Evolutionary conservation across 37 sponge, comb jelly and placozoan species (phyloP), one percentile per base, ranked within the genome.

Genomic region (Diacarnus erythraeanus): DNA sequence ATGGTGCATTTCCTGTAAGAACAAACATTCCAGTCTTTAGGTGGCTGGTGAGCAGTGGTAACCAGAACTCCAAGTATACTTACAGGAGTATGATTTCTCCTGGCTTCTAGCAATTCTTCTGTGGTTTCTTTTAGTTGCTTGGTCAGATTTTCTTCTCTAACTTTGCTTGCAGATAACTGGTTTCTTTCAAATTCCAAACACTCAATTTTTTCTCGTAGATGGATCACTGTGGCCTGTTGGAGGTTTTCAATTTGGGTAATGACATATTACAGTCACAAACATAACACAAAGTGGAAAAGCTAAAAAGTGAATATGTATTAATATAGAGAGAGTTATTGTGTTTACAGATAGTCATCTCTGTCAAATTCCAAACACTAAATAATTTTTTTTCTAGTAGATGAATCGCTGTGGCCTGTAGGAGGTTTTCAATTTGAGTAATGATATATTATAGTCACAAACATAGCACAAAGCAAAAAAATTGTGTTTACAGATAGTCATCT

Each of bases 1-100:
- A 59, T 90, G 91, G 57, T 81, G 82, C 91, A 90, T 90, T 39
- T 90, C 91, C 91, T 90, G 76, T 12, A 37, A 29, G 21, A 41
- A 42, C 47, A 61, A 25, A 71, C 29, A 72, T 1, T 38, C 37
- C 6, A 35, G 38, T 39, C 56, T 38, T 4, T 35, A 20, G 26
- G 17, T 69, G 39, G 12, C 40, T 36, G 22, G 27, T 20, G 10
- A 54, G 56, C 40, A 69, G 27, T 5, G 10, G 22, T 35, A 6
- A 27, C 27, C 40, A 15, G 4, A n/a, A n/a, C n/a, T n/a, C n/a
- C n/a, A n/a, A n/a, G n/a, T n/a, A n/a, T n/a, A 29, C 90, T 77
- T 64, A 90, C 91, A 23, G 91, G 91, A 29, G 91, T 43, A 64
- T 90, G 91, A 43, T 90, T 58, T 63, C 71, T 80, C 59, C 80